Base-by-base conservation (phyloP, 2,113 vertebrate species). In the Epinephelus cyanopodus region DNA sequence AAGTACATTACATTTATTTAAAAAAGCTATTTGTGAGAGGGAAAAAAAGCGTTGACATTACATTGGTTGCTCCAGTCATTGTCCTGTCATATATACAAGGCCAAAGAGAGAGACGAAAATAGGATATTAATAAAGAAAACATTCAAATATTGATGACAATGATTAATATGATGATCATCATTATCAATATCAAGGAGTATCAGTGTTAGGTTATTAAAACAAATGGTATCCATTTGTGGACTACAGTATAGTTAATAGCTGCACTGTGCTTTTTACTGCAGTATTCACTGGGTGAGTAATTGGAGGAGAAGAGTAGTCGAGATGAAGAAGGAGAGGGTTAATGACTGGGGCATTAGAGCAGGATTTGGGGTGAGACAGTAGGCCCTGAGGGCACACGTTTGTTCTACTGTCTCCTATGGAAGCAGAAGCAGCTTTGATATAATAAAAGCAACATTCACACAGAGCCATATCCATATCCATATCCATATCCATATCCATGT, bases 351-450 rank as follows among this genome's bases (percentile, higher is more conserved):
- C 60, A 60, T 81, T 74, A 78, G 27, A 87, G 83, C 67, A 78
- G 70, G 87, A 80, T 89, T 92, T 70, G 77, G 88, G 77, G 23
- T 42, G 87, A 90, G 79, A 91, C 90, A 90, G 91, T 82, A 89
- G 84, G 70, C 68, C 77, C 64, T 29, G 42, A 47, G 47, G 86
- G 64, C 47, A 82, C 12, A 68, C 57, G 84, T 79, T 82, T 57
- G 37, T 54, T 75, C 84, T 86, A 92, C 88, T 94, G 87, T 93
- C 90, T 84, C 61, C 67, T 67, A 81, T 82, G 56, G 53, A 87
- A 82, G 87, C 83, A 89, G 77, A 84, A 88, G 85, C 77, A 86
- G 89, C 91, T 84, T 77, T 64, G 37, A 82, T 54, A 80, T 27
- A 75, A 56, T 52, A 79, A 64, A 86, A 83, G 75, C 54, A 83